These are phyloP conservation scores for Hypena proboscidalis DNA, from an alignment of 2,888 invertebrate species.

Conservation along the genomic window DNA sequence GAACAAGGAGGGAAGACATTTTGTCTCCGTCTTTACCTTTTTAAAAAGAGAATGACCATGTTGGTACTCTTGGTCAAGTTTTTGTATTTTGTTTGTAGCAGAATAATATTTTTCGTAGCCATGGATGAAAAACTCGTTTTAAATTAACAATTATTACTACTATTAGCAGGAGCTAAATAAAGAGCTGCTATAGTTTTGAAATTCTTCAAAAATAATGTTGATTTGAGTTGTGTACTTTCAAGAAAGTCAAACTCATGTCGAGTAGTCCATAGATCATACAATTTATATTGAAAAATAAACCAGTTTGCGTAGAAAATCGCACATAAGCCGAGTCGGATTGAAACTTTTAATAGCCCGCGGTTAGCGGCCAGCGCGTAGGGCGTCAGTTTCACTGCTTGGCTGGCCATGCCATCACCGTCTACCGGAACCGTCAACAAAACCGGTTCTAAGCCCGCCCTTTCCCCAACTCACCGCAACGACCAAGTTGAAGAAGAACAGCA, in stretches of 20 bases:
- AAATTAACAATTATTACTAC: too few species aligned
- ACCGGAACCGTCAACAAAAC: conserved; percentile 66
- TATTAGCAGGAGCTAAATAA: too few species aligned
- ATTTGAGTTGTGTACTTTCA: too few species aligned
- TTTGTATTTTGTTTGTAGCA: too few species aligned
- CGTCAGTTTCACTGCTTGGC: conserved; percentile 59
- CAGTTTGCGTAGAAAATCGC: conserved; percentile 12
- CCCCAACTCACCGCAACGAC: conserved; percentile 90
- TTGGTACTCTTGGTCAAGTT: neutral
- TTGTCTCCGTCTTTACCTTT: conserved; percentile 17
- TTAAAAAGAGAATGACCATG: conserved; percentile 31
- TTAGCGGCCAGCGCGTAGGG: conserved; percentile 31
- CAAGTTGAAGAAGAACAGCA: conserved; percentile 92
- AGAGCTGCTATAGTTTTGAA: too few species aligned
- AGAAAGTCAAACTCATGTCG: too few species aligned
- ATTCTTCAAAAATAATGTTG: too few species aligned
- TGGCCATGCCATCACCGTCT: conserved; percentile 68
- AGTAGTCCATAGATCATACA: too few species aligned
- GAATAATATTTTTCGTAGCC: too few species aligned
- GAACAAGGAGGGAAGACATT: conserved; percentile 25
- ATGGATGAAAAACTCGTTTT: too few species aligned
- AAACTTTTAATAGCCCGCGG: conserved; percentile 19
- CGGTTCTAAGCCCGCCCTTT: conserved; percentile 70
- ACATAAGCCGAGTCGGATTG: conserved; percentile 10
- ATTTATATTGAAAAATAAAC: too few species aligned